These are phyloP conservation scores for Chloroceryle aenea DNA, from an alignment of 2,113 vertebrate genomes.

Conservation along the genomic window DNA sequence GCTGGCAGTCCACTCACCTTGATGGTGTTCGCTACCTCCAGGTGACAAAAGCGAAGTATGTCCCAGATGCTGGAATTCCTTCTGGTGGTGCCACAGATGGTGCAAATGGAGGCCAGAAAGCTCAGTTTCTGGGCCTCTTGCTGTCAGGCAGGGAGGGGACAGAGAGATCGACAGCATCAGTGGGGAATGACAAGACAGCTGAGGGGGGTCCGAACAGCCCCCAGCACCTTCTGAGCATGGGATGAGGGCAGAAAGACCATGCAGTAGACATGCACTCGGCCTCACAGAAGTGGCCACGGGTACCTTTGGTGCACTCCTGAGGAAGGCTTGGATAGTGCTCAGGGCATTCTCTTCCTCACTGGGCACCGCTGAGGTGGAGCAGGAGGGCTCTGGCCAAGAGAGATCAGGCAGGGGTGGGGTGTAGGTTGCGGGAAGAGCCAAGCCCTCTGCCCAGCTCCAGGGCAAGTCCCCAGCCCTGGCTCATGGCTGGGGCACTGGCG, in stretches of 20 bases:
- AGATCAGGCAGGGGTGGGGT: neutral
- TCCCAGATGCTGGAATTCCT: rapidly evolving
- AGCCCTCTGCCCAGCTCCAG: neutral
- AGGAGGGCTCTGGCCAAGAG: rapidly evolving
- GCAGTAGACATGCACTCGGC: neutral
- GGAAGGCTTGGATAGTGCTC: neutral
- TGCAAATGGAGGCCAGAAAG: neutral
- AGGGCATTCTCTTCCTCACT: neutral
- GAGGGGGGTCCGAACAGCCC: neutral
- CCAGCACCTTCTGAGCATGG: neutral
- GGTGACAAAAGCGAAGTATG: neutral
- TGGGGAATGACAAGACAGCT: neutral
- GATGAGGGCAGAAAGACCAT: neutral
- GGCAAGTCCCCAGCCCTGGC: neutral
- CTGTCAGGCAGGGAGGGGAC: neutral
- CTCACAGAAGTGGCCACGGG: rapidly evolving
- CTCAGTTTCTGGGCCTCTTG: neutral
- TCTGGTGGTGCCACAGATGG: rapidly evolving
- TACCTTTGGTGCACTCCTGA: neutral
- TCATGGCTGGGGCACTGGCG: neutral
- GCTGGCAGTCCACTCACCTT: neutral
- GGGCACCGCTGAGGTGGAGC: rapidly evolving
- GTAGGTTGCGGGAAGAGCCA: rapidly evolving
- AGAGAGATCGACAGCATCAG: neutral
- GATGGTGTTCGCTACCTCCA: neutral